phyloP scores from a whole-genome alignment of 2,113 vertebrate species.

The Pontoporia blainvillei region DNA sequence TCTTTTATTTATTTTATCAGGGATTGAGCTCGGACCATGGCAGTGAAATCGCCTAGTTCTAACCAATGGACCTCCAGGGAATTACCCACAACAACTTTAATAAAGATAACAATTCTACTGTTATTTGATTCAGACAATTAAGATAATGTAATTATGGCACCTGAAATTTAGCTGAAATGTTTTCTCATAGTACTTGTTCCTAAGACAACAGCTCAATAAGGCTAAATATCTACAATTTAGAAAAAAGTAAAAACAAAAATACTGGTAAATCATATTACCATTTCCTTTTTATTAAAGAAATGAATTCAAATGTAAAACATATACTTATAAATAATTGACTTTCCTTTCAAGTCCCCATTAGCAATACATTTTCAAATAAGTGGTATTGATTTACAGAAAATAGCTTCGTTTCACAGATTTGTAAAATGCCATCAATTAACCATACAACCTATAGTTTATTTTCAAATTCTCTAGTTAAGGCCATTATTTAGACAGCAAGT shows the following conservation, averaged over 20 bases:
- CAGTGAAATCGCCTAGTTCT: no score
- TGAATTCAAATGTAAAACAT: neutral
- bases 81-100: neutral
- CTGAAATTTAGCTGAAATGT: neutral
- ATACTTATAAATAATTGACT: neutral
- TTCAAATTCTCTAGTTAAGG: conserved; percentile 22
- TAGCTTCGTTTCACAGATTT: neutral
- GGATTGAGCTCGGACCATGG: no score
- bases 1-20: no score
- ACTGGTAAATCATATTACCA: neutral
- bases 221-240: neutral
- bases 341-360: neutral
- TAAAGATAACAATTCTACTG: neutral
- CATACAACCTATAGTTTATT: neutral
- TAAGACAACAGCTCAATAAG: neutral
- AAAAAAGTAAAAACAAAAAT: neutral
- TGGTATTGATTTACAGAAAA: neutral
- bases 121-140: neutral
- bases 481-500: conserved; percentile 18
- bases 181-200: neutral
- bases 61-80: no score
- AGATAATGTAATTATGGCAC: neutral
- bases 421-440: neutral
- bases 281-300: neutral
- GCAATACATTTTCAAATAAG: neutral